Base-by-base conservation (phyloP, 1,140 invertebrate species). In the Oreohelix idahoensis region DNA sequence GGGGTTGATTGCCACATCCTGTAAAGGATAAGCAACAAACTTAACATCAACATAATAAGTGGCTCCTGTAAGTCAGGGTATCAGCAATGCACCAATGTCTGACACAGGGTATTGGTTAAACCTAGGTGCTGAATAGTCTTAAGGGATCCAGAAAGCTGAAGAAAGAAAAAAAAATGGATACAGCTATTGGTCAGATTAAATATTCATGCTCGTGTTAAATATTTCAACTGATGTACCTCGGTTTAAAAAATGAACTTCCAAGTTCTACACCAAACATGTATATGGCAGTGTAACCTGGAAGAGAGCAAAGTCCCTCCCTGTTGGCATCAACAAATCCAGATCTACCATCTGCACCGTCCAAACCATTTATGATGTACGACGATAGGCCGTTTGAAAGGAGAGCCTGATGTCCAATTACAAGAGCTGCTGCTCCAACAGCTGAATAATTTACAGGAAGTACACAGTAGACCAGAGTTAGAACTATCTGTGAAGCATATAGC, bases 251-350 rank as follows among this genome's bases (percentile, higher is more conserved):
- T 51, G 94, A 87, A 86, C 94, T 92, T 66, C 96, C 96, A 84
- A 96, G 89, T 86, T 95, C 94, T 49, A 96, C 94, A 70, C 95
- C 95, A 87, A 95, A 93, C 77, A 98, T 93, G 91, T 97, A 98
- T 0, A 99, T 90, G 5, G 95, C 94, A 23, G 97, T 91, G 91
- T 97, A 98, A 1, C 98, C 98, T 2, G 96, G 92, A 42, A 95
- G 93, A 0, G 97, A 98, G 49, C 95, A 94, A 58, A 99, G 93
- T 0, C 98, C 98, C 94, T 99, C 98, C 86, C 96, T 94, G 92
- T 99, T 99, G 0, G 97, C 96, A 82, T 94, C 93, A 0, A 98
- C 66, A 74, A 98, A 94, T 87, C 94, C 94, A 38, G 74, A 95
- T 92, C 92, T 90, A 20, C 91, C 83, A 36, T 89, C 89, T 71